Percentiles rank a stretch among this genome's conserved stretches.
Evolutionary conservation across 1,140 invertebrate genomes (phyloP).

Genomic region (Octopus bimaculoides): DNA sequence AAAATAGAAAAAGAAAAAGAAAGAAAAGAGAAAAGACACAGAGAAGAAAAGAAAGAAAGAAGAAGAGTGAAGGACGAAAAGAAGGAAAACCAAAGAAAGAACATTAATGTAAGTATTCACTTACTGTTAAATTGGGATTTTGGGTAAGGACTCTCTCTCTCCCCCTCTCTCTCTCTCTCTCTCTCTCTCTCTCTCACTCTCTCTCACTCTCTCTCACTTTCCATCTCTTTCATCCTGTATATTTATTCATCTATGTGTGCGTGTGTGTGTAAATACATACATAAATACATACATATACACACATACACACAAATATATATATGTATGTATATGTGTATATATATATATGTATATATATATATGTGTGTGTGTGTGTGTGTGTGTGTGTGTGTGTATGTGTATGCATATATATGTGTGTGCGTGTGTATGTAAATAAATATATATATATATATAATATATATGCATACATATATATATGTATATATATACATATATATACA

Average conservation of each 20-base stretch:
- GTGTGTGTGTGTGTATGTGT: background rate
- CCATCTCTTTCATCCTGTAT: no score
- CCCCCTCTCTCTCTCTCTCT: no score
- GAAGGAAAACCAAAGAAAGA: no score
- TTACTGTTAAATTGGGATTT: no score
- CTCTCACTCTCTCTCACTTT: no score
- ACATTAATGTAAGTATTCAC: no score
- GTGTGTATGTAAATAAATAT: background rate
- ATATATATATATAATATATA: slow-evolving; percentile 4
- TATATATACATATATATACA: background rate
- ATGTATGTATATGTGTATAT: background rate
- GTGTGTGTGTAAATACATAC: background rate
- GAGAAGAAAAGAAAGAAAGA: no score
- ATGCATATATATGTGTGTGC: background rate
- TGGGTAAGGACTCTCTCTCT: no score
- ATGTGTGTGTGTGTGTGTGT: background rate
- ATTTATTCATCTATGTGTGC: background rate
- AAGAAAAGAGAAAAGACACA: no score
- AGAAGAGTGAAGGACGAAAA: no score
- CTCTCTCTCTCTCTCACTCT: no score
- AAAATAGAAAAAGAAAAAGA: no score
- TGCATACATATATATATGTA: background rate
- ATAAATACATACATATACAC: background rate
- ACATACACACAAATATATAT: background rate
- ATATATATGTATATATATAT: background rate